Evolutionary conservation across 2,113 vertebrate genomes (phyloP), one percentile per base, ranked within the genome.

Genomic region (Brachypodius melanocephalos): DNA sequence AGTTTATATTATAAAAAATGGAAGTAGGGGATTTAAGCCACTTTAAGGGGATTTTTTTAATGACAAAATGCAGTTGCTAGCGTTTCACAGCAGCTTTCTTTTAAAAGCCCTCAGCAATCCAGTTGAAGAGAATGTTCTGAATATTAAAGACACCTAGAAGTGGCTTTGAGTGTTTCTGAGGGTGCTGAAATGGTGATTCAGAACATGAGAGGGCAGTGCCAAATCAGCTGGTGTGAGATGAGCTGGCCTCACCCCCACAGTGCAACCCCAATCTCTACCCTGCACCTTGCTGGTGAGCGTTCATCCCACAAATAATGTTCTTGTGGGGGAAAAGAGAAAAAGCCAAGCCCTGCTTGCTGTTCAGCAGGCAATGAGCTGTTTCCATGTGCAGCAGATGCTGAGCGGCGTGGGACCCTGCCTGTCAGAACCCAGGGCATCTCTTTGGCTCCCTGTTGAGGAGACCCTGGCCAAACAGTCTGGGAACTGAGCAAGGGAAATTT

Each of bases 311-410:
- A 79, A 42, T 52, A 24, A 38, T 10, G 20, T 55, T 93, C 76
- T 85, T 7, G 3, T 8, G 38, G 20, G 5, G 15, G 19, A 6
- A 32, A 43, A 62, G 46, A 31, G 1, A 5, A 17, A 12, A 12
- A 29, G 13, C 21, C 8, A 54, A 15, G 40, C 29, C 2, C 22
- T 72, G 79, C 80, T 90, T 48, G 58, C 88, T 73, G 59, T 57
- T 89, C 8, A 71, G 94, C 84, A 91, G 90, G 46, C 89, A 91
- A 71, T 96, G 31, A 66, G 91, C 17, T 78, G 17, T 36, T 87
- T 88, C 77, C 74, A 19, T 85, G 82, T 76, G 69, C 78, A 95
- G 84, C 91, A 96, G 93, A 81, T 94, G 92, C 93, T 25, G 65
- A 32, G 17, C 31, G 76, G 74, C 1, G 4, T 52, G n/a, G n/a